Percentiles rank a stretch among this genome's conserved stretches.
Conservation (phyloP, 2,113 vertebrate species). For the Smithornis capensis region DNA sequence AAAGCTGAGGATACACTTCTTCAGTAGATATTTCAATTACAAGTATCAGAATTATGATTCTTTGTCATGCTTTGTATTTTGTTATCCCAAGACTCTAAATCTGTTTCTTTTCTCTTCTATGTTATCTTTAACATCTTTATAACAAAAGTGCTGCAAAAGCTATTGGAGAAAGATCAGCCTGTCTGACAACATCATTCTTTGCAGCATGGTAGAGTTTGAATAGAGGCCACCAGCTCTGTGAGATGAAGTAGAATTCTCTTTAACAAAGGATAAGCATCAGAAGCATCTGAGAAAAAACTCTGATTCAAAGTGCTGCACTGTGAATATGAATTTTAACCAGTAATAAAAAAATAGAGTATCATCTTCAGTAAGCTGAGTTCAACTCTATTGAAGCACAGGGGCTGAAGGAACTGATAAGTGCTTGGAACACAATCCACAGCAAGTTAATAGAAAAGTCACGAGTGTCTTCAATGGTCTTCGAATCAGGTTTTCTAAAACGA, state of each 20-base stretch:
- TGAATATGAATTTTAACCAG: slow-evolving; percentile 41
- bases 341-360: neutral
- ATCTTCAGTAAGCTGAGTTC: neutral
- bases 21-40: slow-evolving; percentile 6
- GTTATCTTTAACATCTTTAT: slow-evolving; percentile 56
- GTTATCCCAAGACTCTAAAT: slow-evolving; percentile 21
- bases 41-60: neutral
- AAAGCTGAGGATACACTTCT: neutral
- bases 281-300: slow-evolving; percentile 43
- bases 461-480: neutral
- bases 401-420: neutral
- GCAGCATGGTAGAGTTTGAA: neutral
- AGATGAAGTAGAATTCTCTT: neutral
- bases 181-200: slow-evolving; percentile 52
- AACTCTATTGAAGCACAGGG: neutral
- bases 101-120: slow-evolving; percentile 1
- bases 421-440: neutral
- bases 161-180: slow-evolving; percentile 42
- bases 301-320: slow-evolving; percentile 15
- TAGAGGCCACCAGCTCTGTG: slow-evolving; percentile 4
- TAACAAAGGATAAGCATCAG: slow-evolving; percentile 62
- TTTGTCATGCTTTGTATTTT: slow-evolving; percentile 21
- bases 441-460: neutral
- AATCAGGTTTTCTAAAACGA: neutral
- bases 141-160: slow-evolving; percentile 45